Base-by-base conservation (phyloP, 1,140 invertebrate species). In the Nymphalis io region DNA sequence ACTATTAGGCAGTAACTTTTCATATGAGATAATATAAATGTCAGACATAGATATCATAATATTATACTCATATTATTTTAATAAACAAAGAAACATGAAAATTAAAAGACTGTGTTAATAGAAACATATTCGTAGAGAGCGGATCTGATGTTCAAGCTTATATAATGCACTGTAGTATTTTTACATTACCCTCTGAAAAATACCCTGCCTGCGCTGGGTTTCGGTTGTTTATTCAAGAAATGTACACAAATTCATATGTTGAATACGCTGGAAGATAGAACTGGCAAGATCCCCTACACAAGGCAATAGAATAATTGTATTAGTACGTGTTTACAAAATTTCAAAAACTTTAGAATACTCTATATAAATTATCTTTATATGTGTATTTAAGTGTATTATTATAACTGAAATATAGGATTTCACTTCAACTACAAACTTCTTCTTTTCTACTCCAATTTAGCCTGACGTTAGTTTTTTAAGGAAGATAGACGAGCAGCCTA, bases 321-420 rank as follows among this genome's bases (percentile, higher is more conserved):
- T 51, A 48, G 51, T 55, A 55, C 51, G 23, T 55, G 51, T 55
- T 27, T 55, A 55, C 51, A 55, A 55, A 15, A 55, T 55, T 55
- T n/a, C 51, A 55, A 55, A 55, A n/a, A 55, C 21, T 15, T 55
- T 55, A 55, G 18, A 53, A 11, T 21, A 20, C 12, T 60, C 42
- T 44, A 60, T 75, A 71, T 79, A 82, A 79, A 84, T 85, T 84
- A 85, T 82, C 16, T 51, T 51, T 20, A 20, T 51, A 51, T n/a
- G n/a, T n/a, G n/a, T n/a, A n/a, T 33, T 33, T 33, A 33, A 33
- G 27, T 33, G 10, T 5, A 33, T 33, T 2, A 8, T 8, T 33
- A 8, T 33, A 33, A 33, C 27, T 33, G 27, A 8, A 33, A 8
- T 33, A 33, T 33, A 33, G 27, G 27, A 33, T 33, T 33, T 33